Evolutionary conservation across 2,113 vertebrate genomes (phyloP), one percentile per base, ranked within the genome.

Genomic region (Myocastor coypus): DNA sequence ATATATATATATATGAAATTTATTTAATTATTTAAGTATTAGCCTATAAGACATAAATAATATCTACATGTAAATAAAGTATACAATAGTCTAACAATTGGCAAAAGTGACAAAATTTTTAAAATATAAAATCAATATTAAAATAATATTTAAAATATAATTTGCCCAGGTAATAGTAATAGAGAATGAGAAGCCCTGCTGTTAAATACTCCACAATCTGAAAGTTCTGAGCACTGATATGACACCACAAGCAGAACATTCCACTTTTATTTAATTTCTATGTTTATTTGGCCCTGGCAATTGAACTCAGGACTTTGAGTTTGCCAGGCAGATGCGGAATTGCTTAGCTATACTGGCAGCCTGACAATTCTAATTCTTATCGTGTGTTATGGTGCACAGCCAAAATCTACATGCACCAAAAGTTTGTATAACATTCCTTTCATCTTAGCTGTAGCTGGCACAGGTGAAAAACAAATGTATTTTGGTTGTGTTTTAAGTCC

Each of bases 21-120:
- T 28, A 64, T 71, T 87, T 84, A 4, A 3, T 81, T 40, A 93
- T 66, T 46, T 83, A 75, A 96, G 92, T 59, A 63, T 88, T 50
- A 64, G 1, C 59, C 1, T 46, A 37, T 4, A 87, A 30, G 37
- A 40, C 5, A 91, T 22, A 75, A 87, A 83, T 7, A 80, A 66
- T 75, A 83, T 78, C 12, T 78, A 85, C 3, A 46, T 28, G 10
- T 86, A 59, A 88, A 69, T 30, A 94, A 92, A 16, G 5, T 50
- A 52, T 78, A 14, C 24, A 89, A 92, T 57, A 68, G 84, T 52
- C 13, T 52, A 52, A 52, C 13, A 52, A 52, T 52, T 12, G 52
- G 11, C 52, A 52, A 52, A 52, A n/a, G n/a, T n/a, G n/a, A 14
- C 30, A 89, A 92, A 68, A 68, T 87, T 82, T 71, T 66, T 26